Percentiles rank a stretch among this genome's conserved stretches.
phyloP scores from a whole-genome alignment of 1,140 invertebrate species.

The Phocides pigmalion region DNA sequence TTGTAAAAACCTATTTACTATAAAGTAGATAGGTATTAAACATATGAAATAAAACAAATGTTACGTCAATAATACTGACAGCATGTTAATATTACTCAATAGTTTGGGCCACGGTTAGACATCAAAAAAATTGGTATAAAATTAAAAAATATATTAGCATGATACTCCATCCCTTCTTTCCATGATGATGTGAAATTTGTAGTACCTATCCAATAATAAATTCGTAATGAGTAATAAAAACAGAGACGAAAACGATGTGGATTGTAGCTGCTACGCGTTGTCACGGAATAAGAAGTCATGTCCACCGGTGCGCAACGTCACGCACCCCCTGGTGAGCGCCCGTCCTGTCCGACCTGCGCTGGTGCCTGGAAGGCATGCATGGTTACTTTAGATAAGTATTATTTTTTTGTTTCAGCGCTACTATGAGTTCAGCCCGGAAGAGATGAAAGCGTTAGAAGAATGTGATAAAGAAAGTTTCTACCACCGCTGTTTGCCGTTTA shows the following conservation, averaged over 20 bases:
- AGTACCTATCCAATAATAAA: slow-evolving; percentile 4
- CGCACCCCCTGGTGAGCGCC: slow-evolving; percentile 65
- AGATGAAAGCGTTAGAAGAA: slow-evolving; percentile 72
- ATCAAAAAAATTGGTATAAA: slow-evolving; percentile 28
- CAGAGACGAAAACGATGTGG: slow-evolving; percentile 49
- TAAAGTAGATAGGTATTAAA: too few relatives aligned
- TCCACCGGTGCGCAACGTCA: slow-evolving; percentile 62
- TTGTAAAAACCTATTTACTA: too few relatives aligned
- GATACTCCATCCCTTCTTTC: slow-evolving; percentile 28
- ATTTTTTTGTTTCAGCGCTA: slow-evolving; percentile 58
- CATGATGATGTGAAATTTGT: slow-evolving; percentile 35
- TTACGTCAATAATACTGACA: too few relatives aligned
- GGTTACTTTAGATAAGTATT: not conserved
- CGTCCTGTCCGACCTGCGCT: not conserved
- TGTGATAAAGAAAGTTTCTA: slow-evolving; percentile 78
- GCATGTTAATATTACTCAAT: too few relatives aligned
- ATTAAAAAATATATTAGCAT: slow-evolving; percentile 31
- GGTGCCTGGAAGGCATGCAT: not conserved
- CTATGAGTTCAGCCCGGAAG: slow-evolving; percentile 72
- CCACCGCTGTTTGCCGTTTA: slow-evolving; percentile 67
- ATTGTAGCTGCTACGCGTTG: slow-evolving; percentile 54
- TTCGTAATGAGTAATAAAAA: slow-evolving; percentile 58
- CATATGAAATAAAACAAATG: too few relatives aligned
- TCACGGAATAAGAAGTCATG: slow-evolving; percentile 49
- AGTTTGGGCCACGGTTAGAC: too few relatives aligned